A percentile compares a stretch with the other conserved stretches of the same genome.
Evolutionary conservation across 1,140 invertebrate species (phyloP).

Genomic region (Drosophila pandora): DNA sequence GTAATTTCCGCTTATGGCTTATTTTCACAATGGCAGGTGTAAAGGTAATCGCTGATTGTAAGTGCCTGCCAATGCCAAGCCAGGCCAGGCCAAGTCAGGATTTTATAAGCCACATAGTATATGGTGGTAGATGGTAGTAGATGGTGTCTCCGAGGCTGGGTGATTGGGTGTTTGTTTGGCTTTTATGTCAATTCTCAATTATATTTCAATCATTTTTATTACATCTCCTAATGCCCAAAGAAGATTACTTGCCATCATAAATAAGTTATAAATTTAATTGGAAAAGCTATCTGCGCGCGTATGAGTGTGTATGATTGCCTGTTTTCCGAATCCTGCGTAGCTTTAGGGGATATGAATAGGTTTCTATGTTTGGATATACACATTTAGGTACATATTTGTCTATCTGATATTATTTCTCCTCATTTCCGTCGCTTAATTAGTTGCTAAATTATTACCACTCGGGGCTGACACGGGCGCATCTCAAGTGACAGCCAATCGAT

Average conservation of each 20-base stretch:
- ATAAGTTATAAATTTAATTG: slow-evolving; percentile 82
- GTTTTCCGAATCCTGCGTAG: not conserved
- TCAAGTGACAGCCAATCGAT: slow-evolving; percentile 69
- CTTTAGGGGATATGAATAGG: slow-evolving; percentile 10
- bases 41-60: slow-evolving; percentile 82
- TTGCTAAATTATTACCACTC: slow-evolving; percentile 78
- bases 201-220: slow-evolving; percentile 83
- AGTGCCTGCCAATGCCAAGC: slow-evolving; percentile 66
- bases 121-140: too few species aligned
- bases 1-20: slow-evolving; percentile 82
- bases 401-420: slow-evolving; percentile 31
- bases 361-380: slow-evolving; percentile 8
- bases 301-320: not conserved
- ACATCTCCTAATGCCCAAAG: slow-evolving; percentile 77
- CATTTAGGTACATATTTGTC: slow-evolving; percentile 4
- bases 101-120: slow-evolving; percentile 58
- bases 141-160: slow-evolving; percentile 13
- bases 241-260: slow-evolving; percentile 76
- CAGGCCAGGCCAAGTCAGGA: slow-evolving; percentile 33
- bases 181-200: slow-evolving; percentile 83
- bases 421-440: slow-evolving; percentile 70
- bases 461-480: slow-evolving; percentile 55
- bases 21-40: slow-evolving; percentile 82
- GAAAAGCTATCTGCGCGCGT: slow-evolving; percentile 38
- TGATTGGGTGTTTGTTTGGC: slow-evolving; percentile 60